These are phyloP conservation scores for Pituophis catenifer DNA, from an alignment of 2,113 vertebrate species.

Conservation along the genomic window DNA sequence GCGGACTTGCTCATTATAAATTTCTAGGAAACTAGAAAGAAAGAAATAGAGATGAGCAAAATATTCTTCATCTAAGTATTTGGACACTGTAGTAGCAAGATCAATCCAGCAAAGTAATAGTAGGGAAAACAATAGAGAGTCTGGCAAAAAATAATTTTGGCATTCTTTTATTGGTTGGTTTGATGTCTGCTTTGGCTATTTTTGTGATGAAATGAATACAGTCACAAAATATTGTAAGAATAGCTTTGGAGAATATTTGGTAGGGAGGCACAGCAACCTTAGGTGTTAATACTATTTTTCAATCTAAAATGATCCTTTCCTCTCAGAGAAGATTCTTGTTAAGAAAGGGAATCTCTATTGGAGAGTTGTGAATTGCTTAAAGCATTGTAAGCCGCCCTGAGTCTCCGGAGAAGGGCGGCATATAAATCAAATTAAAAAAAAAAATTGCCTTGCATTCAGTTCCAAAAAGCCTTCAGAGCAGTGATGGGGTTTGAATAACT, in stretches of 20 bases:
- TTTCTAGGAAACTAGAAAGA: conserved; percentile 89
- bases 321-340: background rate
- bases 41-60: conserved; percentile 12
- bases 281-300: background rate
- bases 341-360: background rate
- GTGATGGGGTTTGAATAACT: too few relatives aligned
- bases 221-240: background rate
- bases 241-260: background rate
- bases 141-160: background rate
- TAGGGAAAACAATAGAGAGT: background rate
- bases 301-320: background rate
- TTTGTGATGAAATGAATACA: background rate
- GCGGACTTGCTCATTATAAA: conserved; percentile 94
- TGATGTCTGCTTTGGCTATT: background rate
- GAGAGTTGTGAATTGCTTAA: background rate
- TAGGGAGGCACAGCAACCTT: background rate
- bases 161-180: background rate
- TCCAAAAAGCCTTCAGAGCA: background rate
- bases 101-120: background rate
- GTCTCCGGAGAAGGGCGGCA: too few relatives aligned
- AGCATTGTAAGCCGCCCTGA: too few relatives aligned
- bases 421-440: too few relatives aligned
- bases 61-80: background rate
- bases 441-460: background rate
- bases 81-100: background rate